A percentile compares a stretch with the other conserved stretches of the same genome.
These are phyloP conservation scores for Heliconius aoede DNA, from an alignment of 2,888 invertebrate species.

Conservation along the genomic window DNA sequence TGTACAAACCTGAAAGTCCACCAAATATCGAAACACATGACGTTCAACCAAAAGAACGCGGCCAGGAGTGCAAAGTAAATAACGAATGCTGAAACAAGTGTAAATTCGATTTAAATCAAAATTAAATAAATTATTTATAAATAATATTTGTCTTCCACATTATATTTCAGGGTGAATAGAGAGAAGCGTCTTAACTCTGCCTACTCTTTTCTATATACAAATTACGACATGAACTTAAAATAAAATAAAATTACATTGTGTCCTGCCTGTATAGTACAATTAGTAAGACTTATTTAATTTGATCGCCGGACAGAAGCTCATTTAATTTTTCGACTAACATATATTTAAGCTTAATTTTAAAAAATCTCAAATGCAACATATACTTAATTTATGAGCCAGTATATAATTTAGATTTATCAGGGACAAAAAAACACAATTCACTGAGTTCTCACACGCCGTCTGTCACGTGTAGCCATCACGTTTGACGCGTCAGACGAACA, in stretches of 20 bases:
- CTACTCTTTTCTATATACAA: no score
- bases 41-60: conserved; percentile 89
- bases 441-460: background rate
- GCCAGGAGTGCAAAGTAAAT: conserved; percentile 86
- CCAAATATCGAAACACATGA: conserved; percentile 91
- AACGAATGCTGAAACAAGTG: conserved; percentile 82
- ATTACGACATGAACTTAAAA: no score
- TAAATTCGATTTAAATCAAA: no score
- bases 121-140: background rate
- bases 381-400: background rate
- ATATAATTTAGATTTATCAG: background rate
- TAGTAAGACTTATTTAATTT: no score
- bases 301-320: no score
- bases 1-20: conserved; percentile 87
- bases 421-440: conserved; percentile 7
- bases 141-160: background rate
- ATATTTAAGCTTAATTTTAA: background rate
- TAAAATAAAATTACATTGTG: no score
- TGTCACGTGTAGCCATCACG: conserved; percentile 13
- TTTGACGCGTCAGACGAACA: background rate
- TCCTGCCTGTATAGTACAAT: no score
- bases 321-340: no score
- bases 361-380: background rate
- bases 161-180: no score
- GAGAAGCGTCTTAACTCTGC: no score